Evolutionary conservation across 2,113 vertebrate genomes (phyloP), one percentile per base, ranked within the genome.

Genomic region (Oostethus manadensis): DNA sequence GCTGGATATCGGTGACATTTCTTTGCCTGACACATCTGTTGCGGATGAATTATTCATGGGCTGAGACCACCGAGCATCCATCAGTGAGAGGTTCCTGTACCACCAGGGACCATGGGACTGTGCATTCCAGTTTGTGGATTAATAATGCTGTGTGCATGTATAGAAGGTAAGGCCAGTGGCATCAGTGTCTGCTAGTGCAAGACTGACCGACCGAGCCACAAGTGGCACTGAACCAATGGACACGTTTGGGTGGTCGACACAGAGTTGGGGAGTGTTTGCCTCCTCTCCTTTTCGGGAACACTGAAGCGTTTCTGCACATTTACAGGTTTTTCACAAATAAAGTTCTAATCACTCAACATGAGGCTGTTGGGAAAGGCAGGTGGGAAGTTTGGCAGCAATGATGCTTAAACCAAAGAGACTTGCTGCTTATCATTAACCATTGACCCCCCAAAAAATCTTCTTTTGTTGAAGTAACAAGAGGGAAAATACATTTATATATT

Each of bases 1-100:
- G 46, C 68, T 70, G 58, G 79, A 83, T 86, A 88, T 81, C 82
- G 58, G 73, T 82, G 81, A 82, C 80, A 85, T 80, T 81, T 79
- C 46, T 56, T 73, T 67, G 66, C 74, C 78, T 78, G 68, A 69
- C 65, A 57, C 84, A 84, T 85, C 88, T 84, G 82, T 82, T 73
- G 62, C 60, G 81, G 73, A 77, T 87, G 71, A 87, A 89, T 87
- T 82, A 89, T 89, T 87, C 80, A 89, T 76, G 21, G 79, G 57
- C 73, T 64, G 70, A 77, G 79, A 79, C 75, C 83, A 70, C 66
- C 75, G 65, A 51, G 72, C 78, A 74, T 73, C 76, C 75, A 80
- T 80, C 84, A 80, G 69, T 74, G 64, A 71, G 44, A 74, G 66
- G 40, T 50, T 70, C 70, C 21, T 8, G 56, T 60, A 54, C 50